Evolutionary conservation across 2,888 invertebrate genomes (phyloP).

Genomic region (Tiphia femorata): DNA sequence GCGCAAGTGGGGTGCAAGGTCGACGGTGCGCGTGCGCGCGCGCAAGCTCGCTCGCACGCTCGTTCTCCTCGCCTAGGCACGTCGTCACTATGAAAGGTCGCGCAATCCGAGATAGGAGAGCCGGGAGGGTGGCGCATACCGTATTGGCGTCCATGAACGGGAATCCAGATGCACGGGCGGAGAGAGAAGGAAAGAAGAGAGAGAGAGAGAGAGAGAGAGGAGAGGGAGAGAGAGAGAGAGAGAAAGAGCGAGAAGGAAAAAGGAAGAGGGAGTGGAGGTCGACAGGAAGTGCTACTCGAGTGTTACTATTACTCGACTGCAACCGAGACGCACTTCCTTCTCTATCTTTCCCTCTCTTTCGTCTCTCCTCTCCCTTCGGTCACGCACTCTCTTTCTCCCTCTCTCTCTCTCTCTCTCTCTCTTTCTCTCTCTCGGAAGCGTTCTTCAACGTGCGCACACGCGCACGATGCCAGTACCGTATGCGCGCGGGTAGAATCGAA

Average conservation of each 20-base stretch:
- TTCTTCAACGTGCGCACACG: constrained; percentile 5
- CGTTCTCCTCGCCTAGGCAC: constrained; percentile 5
- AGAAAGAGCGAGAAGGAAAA: neutral
- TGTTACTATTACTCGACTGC: constrained; percentile 21
- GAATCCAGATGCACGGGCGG: constrained; percentile 8
- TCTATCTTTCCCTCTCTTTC: no score
- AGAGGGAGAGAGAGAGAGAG: neutral
- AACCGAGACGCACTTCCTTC: constrained; percentile 15
- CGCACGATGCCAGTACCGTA: constrained; percentile 27
- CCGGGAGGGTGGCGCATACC: constrained; percentile 7
- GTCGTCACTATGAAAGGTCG: constrained; percentile 31
- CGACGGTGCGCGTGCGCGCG: constrained; percentile 2
- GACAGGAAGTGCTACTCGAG: constrained; percentile 29
- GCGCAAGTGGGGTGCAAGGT: constrained; percentile 30
- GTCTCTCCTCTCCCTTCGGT: constrained; percentile 6
- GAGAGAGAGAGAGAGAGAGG: neutral
- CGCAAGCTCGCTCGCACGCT: neutral
- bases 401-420: neutral
- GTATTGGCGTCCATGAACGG: constrained; percentile 25
- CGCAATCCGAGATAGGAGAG: constrained; percentile 17
- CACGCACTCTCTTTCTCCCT: neutral
- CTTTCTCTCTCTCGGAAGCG: neutral
- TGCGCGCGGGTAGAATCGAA: constrained; percentile 17
- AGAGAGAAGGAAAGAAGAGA: neutral
- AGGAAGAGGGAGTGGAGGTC: neutral